Percentiles rank a stretch among this genome's conserved stretches.
phyloP scores from a whole-genome alignment of 2,797 vertebrate genomes.

The Sebastes baramenuke region DNA sequence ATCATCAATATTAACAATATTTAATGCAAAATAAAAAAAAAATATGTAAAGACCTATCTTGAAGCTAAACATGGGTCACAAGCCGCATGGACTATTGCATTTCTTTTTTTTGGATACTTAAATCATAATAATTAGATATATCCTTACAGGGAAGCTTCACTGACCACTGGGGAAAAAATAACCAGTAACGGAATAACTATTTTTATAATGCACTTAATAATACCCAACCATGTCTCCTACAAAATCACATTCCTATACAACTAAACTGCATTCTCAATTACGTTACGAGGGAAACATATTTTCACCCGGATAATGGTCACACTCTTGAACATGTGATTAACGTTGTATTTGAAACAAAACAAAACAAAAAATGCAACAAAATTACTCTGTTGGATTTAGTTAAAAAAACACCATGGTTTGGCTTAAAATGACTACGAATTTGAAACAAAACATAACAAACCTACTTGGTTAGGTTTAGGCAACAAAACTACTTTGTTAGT shows the following conservation, averaged over 20 bases:
- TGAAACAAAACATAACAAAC: too few species aligned
- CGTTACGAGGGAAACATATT: not conserved
- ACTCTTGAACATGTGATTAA: not conserved
- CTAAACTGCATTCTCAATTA: not conserved
- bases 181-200: not conserved
- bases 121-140: not conserved
- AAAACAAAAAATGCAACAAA: not conserved
- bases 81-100: not conserved
- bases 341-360: not conserved
- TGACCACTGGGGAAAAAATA: not conserved
- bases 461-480: too few species aligned
- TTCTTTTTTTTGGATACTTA: not conserved
- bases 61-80: not conserved
- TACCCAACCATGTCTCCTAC: not conserved
- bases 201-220: not conserved
- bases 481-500: too few species aligned
- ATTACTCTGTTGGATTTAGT: accelerated
- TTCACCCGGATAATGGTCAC: accelerated
- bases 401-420: too few species aligned
- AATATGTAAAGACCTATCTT: not conserved
- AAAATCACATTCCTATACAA: not conserved
- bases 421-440: too few species aligned
- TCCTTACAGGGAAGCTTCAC: not conserved
- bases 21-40: not conserved
- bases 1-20: not conserved